Base-by-base conservation (phyloP, 2,888 invertebrate species). In the Noctua fimbriata region DNA sequence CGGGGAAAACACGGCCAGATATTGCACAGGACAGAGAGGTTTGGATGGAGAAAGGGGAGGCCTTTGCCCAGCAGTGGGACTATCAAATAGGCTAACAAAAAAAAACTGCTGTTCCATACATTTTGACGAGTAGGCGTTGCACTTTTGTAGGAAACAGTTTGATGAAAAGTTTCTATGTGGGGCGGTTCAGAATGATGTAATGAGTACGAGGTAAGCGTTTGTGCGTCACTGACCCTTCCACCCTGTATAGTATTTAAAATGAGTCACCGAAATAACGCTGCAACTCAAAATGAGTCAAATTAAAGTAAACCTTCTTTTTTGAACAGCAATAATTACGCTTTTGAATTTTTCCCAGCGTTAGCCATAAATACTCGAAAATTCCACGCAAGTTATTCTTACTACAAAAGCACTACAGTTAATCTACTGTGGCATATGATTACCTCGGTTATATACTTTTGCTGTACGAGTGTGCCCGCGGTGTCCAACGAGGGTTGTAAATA, bases 391-490 rank as follows among this genome's bases (percentile, higher is more conserved):
- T 58, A 49, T 12, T 28, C 14, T n/a, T 1, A 21, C 21, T 16
- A 49, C 21, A 52, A 36, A 60, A 85, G 85, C 82, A 6, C 49
- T 60, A 84, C 9, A 4, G 44, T 28, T 52, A 69, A 41, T 69
- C 70, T 73, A 87, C 75, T 44, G 52, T 67, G 49, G 72, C 66
- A 79, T 79, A 86, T 98, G 97, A 98, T 98, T 97, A 99, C 98
- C 98, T 99, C 99, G 97, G 98, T 98, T 97, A 98, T 98, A 97
- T 98, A 98, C 97, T 98, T 98, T 98, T 98, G 98, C 96, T 97
- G 97, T 95, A 93, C 94, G 67, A 44, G n/a, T 67, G 67, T 16
- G 94, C 95, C 95, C 90, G 86, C 90, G 90, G 87, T 85, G 91
- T 89, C 89, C 91, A 89, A 89, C 91, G 91, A 88, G 89, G 90